These are phyloP conservation scores for Lasioglossum villosulum DNA, from an alignment of 2,888 invertebrate species.

Conservation along the genomic window DNA sequence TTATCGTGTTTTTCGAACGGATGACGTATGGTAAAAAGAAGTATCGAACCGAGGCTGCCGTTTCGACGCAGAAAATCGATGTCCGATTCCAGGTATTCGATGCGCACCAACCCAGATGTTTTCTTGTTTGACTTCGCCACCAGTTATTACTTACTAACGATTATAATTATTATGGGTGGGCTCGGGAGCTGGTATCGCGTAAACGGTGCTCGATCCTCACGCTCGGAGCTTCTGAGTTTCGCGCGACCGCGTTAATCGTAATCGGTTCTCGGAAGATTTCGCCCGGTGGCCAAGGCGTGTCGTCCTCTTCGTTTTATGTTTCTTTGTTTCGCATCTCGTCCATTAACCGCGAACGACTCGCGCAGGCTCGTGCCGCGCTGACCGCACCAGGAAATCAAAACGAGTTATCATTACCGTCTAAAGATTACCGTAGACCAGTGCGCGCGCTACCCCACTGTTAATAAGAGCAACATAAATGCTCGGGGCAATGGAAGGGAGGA, in stretches of 20 bases:
- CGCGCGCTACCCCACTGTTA: conserved; percentile 64
- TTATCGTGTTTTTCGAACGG: background rate
- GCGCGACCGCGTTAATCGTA: conserved; percentile 57
- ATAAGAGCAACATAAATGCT: conserved; percentile 71
- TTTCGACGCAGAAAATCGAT: conserved; percentile 28
- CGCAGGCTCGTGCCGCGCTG: conserved; percentile 75
- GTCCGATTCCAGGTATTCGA: conserved; percentile 28
- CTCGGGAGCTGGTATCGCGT: conserved; percentile 45
- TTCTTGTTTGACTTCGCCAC: conserved; percentile 55
- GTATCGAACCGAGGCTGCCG: background rate
- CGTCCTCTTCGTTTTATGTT: conserved; percentile 58
- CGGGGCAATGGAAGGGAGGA: conserved; percentile 24
- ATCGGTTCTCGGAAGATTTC: conserved; percentile 74
- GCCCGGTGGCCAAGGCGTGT: conserved; percentile 73
- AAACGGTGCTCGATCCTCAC: conserved; percentile 48
- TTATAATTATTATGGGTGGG: conserved; percentile 61
- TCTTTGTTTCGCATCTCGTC: conserved; percentile 65
- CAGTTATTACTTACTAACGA: conserved; percentile 63
- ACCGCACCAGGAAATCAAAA: conserved; percentile 79
- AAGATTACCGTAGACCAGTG: conserved; percentile 66
- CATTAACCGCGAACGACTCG: conserved; percentile 66
- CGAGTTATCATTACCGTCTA: conserved; percentile 77
- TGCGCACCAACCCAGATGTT: conserved; percentile 26
- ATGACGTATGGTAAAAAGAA: background rate
- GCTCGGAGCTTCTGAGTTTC: conserved; percentile 69